phyloP scores from a whole-genome alignment of 2,888 invertebrate species.

The Himalopsyche kuldschensis region DNA sequence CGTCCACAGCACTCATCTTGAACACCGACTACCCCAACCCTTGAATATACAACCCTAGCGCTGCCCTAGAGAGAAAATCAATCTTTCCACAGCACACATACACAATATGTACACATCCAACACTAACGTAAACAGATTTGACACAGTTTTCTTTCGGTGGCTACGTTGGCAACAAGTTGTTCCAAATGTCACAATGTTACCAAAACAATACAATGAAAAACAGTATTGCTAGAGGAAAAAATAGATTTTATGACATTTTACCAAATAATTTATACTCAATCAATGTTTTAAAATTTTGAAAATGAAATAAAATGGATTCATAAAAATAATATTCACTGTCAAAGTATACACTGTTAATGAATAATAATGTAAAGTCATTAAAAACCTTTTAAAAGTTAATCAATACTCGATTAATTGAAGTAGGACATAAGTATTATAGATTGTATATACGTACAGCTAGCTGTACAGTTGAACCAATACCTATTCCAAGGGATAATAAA shows the following conservation, averaged over 20 bases:
- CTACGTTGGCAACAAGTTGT: conserved; percentile 3
- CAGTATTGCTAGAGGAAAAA: not conserved
- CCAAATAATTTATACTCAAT: not conserved
- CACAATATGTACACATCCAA: conserved; percentile 2
- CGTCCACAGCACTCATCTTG: conserved; percentile 74
- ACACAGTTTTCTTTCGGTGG: conserved; percentile 9
- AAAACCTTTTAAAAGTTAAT: too few relatives aligned
- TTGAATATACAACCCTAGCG: conserved; percentile 5
- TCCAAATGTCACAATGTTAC: not conserved
- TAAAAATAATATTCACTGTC: too few relatives aligned
- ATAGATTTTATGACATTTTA: not conserved
- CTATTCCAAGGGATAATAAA: too few relatives aligned
- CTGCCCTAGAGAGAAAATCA: conserved; percentile 19
- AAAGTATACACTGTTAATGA: too few relatives aligned
- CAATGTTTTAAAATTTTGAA: too few relatives aligned
- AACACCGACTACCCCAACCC: conserved; percentile 24
- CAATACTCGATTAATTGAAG: too few relatives aligned
- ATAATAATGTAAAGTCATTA: too few relatives aligned
- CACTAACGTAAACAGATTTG: conserved; percentile 15
- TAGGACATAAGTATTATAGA: too few relatives aligned
- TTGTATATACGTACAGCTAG: too few relatives aligned
- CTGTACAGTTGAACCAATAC: too few relatives aligned
- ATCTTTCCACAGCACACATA: conserved; percentile 19
- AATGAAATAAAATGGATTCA: too few relatives aligned
- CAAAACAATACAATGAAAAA: not conserved